phyloP scores from a whole-genome alignment of 2,797 vertebrate genomes.

The Buphagus erythrorhynchus region DNA sequence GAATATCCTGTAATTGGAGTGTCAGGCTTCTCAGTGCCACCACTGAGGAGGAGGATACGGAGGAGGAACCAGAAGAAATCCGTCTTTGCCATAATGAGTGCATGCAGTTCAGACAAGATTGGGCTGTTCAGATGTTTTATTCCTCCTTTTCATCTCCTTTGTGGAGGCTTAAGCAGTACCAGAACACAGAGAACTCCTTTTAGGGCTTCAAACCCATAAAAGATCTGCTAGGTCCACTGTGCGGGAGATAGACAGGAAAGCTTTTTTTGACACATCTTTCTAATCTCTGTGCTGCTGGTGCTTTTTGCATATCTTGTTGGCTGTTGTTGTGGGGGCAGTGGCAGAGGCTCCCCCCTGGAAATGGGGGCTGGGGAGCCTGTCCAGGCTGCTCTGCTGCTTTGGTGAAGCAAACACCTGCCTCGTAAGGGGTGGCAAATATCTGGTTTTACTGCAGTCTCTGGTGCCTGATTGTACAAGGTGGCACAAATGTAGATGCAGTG shows the following conservation, averaged over 20 bases:
- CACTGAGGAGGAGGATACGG: constrained; percentile 22
- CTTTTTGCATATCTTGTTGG: background rate
- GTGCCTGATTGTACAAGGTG: background rate
- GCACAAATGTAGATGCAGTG: background rate
- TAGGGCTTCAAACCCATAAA: constrained; percentile 28
- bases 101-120: background rate
- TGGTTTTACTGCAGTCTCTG: background rate
- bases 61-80: constrained; percentile 41
- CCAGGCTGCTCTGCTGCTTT: background rate
- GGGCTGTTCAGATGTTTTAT: constrained; percentile 34
- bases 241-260: background rate
- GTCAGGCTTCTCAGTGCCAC: constrained; percentile 4
- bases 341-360: background rate
- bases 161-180: background rate
- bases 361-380: background rate
- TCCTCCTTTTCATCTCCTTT: constrained; percentile 16
- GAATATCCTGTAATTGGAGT: constrained; percentile 35
- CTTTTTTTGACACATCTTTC: constrained; percentile 5
- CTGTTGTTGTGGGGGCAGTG: background rate
- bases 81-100: background rate
- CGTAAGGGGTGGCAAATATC: background rate
- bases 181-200: constrained; percentile 3
- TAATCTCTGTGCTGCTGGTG: background rate
- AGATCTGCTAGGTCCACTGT: background rate
- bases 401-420: background rate